These are phyloP conservation scores for Helleia helle DNA, from an alignment of 2,888 invertebrate genomes.

Conservation along the genomic window DNA sequence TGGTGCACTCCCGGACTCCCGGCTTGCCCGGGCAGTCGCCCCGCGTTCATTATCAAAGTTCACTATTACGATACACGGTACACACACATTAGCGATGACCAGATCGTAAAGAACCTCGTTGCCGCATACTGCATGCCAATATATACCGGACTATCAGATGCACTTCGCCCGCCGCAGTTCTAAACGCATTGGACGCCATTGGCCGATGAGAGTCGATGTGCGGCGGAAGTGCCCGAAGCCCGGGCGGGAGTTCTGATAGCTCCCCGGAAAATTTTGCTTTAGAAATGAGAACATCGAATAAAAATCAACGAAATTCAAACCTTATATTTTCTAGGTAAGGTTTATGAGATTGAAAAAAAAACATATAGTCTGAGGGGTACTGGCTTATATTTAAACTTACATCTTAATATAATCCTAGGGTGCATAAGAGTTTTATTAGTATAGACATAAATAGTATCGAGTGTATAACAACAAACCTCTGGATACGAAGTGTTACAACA, in stretches of 20 bases:
- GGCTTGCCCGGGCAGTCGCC: constrained; percentile 48
- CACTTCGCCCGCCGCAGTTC: constrained; percentile 31
- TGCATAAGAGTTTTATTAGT: constrained; percentile 2
- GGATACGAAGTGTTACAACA: too few relatives aligned
- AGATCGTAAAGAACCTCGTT: constrained; percentile 31
- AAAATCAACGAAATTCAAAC: background rate
- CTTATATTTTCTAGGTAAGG: too few relatives aligned
- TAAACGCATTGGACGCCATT: constrained; percentile 27
- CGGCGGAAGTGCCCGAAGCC: constrained; percentile 48
- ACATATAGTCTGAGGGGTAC: too few relatives aligned
- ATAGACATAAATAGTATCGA: constrained; percentile 1
- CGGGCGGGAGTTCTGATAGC: constrained; percentile 52
- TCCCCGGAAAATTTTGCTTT: constrained; percentile 44
- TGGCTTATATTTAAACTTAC: constrained; percentile 1
- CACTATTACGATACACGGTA: constrained; percentile 62
- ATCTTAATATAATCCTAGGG: background rate
- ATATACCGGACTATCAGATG: constrained; percentile 15
- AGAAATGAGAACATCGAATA: too few relatives aligned
- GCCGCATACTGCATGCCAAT: constrained; percentile 20
- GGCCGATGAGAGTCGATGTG: constrained; percentile 40
- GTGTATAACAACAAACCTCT: too few relatives aligned
- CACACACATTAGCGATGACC: constrained; percentile 39
- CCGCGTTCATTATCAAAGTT: constrained; percentile 71
- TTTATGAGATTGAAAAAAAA: too few relatives aligned
- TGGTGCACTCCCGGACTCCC: too few relatives aligned